These are phyloP conservation scores for Anarsia innoxiella DNA, from an alignment of 2,888 invertebrate genomes.

Conservation along the genomic window DNA sequence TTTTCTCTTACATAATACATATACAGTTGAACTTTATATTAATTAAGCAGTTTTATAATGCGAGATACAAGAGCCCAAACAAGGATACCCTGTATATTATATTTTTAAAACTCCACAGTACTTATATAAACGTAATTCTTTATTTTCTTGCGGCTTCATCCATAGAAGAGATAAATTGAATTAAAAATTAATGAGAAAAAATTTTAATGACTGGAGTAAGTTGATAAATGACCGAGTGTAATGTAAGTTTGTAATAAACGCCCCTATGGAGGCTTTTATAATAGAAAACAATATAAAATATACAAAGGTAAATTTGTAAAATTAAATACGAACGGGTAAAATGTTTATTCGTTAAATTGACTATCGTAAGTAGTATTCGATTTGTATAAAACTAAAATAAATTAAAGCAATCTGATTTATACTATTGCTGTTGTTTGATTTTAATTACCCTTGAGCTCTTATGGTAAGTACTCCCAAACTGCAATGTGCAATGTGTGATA, in stretches of 20 bases:
- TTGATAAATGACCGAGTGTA: constrained; percentile 53
- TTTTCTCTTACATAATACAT: too few relatives aligned
- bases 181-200: constrained; percentile 47
- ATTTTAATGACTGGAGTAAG: constrained; percentile 60
- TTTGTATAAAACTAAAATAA: constrained; percentile 75
- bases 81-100: too few relatives aligned
- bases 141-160: too few relatives aligned
- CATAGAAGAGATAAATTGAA: too few relatives aligned
- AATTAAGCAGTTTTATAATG: too few relatives aligned
- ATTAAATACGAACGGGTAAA: constrained; percentile 66
- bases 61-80: too few relatives aligned
- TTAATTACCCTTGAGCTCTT: constrained; percentile 1
- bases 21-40: too few relatives aligned
- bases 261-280: constrained; percentile 74
- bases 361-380: constrained; percentile 74
- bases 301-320: constrained; percentile 74
- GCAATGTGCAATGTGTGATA: too few relatives aligned
- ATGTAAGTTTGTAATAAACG: constrained; percentile 70
- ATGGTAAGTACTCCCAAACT: too few relatives aligned
- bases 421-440: constrained; percentile 58
- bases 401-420: constrained; percentile 77
- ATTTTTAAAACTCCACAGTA: too few relatives aligned
- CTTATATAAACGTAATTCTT: too few relatives aligned
- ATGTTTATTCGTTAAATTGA: constrained; percentile 72
- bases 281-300: constrained; percentile 57